A percentile compares a stretch with the other conserved stretches of the same genome.
These are phyloP conservation scores for Triplophysa yarkandensis DNA, from an alignment of 2,797 vertebrate species.

Conservation along the genomic window DNA sequence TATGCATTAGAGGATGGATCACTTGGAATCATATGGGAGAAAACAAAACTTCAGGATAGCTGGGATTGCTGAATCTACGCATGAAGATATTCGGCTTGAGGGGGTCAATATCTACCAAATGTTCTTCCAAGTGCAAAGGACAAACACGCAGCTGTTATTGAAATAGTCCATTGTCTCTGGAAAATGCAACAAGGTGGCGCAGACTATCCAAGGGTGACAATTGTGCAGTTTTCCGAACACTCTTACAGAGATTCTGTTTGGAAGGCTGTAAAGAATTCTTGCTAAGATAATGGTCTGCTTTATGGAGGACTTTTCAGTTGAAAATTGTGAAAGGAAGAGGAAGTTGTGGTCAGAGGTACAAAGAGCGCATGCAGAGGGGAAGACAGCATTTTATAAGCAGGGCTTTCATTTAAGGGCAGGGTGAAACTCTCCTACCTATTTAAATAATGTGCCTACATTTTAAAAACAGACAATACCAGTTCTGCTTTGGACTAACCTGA, in stretches of 20 bases:
- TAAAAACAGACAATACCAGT: neutral
- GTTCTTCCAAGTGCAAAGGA: conserved; percentile 2
- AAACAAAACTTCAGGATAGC: neutral
- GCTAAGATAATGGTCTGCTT: neutral
- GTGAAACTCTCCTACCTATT: neutral
- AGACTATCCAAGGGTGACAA: neutral
- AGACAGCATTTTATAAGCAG: neutral
- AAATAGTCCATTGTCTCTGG: neutral
- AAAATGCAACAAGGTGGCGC: neutral
- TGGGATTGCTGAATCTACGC: neutral
- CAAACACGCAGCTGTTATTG: neutral
- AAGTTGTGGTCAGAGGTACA: neutral
- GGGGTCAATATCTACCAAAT: neutral
- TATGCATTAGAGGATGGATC: neutral
- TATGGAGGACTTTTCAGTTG: neutral
- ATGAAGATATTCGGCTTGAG: neutral
- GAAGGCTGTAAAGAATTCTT: neutral
- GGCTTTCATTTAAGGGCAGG: neutral
- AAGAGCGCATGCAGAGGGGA: neutral
- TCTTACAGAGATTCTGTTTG: conserved; percentile 1
- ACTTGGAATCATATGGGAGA: neutral
- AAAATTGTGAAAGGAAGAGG: neutral
- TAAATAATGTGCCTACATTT: neutral
- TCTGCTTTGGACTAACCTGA: neutral
- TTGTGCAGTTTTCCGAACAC: neutral